These are phyloP conservation scores for Aphelenchoides avenae DNA, from an alignment of 1,140 invertebrate genomes.

Conservation along the genomic window DNA sequence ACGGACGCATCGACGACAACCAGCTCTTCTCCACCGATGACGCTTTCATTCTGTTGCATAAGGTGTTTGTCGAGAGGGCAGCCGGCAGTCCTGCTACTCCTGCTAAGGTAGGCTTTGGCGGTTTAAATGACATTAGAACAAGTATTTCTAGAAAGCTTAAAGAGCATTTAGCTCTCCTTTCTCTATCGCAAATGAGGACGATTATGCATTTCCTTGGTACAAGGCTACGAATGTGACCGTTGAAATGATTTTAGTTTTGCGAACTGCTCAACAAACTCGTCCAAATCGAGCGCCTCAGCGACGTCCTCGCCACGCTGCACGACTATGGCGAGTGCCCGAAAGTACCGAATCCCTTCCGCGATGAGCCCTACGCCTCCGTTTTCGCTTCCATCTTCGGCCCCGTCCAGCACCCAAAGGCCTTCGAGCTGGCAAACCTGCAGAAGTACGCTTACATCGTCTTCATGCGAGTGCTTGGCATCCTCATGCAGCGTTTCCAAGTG, in stretches of 20 bases:
- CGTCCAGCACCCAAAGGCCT: constrained; percentile 29
- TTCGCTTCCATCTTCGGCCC: too few relatives aligned
- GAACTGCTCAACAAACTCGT: too few relatives aligned
- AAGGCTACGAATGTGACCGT: too few relatives aligned
- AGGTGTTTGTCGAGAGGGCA: constrained; percentile 34
- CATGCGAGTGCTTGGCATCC: constrained; percentile 26
- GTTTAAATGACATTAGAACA: too few relatives aligned
- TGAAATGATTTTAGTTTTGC: too few relatives aligned
- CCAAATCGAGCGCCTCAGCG: too few relatives aligned
- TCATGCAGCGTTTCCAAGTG: constrained; percentile 34
- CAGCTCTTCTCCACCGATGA: constrained; percentile 45
- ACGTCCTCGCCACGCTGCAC: too few relatives aligned
- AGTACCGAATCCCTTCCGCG: constrained; percentile 8
- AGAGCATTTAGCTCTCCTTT: too few relatives aligned
- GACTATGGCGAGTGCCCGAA: too few relatives aligned
- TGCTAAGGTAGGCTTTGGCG: constrained; percentile 8
- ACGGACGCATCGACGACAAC: constrained; percentile 34
- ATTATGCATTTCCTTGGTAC: too few relatives aligned
- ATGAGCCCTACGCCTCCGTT: constrained; percentile 1
- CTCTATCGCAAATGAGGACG: too few relatives aligned
- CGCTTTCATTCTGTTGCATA: constrained; percentile 46
- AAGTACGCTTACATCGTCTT: constrained; percentile 47
- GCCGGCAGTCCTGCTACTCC: constrained; percentile 3
- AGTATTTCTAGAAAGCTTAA: too few relatives aligned
- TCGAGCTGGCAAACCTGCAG: constrained; percentile 34